Evolutionary conservation across 2,113 vertebrate species (phyloP), one percentile per base, ranked within the genome.

Genomic region (Archilochus colubris): DNA sequence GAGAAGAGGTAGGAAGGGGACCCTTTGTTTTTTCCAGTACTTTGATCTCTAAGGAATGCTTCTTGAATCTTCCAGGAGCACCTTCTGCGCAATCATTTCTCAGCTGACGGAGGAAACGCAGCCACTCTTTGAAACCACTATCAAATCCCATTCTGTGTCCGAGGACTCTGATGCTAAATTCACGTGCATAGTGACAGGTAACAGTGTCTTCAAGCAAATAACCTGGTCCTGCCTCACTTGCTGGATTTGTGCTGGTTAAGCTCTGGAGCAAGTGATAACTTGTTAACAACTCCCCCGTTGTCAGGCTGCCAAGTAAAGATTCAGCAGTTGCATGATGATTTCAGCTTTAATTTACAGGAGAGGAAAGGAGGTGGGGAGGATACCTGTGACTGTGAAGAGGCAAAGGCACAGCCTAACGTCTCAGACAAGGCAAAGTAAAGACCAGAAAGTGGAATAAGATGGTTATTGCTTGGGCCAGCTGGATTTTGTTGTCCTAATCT

Each of bases 31-130:
- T 57, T 93, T 66, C 61, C 44, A 30, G 85, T 86, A 22, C 58
- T 91, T 93, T 87, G 53, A 66, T 48, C 88, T 97, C 96, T 98
- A 96, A 98, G 82, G 40, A 83, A 67, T 74, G 68, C 81, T 96
- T 92, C 96, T 97, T 97, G 85, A 92, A 96, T 98, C 97, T 98
- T 97, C 97, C 96, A 99, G 99, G 98, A 99, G 99, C 98, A 99
- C 99, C 62, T 98, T 99, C 97, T 99, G 99, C 98, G 98, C 97
- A 68, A 98, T 99, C 95, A 99, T 99, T 97, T 98, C 99, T 92
- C 99, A 99, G 96, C 98, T 99, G 95, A 99, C 99, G 8, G 99
- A 99, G 70, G 99, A 99, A 95, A 98, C 98, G 64, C 99, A 99
- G 96, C 99, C 99, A 2, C 97, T 98, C 21, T 99, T 99, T 92